These are phyloP conservation scores for Mizuhopecten yessoensis DNA, from an alignment of 1,140 invertebrate species.

Conservation along the genomic window DNA sequence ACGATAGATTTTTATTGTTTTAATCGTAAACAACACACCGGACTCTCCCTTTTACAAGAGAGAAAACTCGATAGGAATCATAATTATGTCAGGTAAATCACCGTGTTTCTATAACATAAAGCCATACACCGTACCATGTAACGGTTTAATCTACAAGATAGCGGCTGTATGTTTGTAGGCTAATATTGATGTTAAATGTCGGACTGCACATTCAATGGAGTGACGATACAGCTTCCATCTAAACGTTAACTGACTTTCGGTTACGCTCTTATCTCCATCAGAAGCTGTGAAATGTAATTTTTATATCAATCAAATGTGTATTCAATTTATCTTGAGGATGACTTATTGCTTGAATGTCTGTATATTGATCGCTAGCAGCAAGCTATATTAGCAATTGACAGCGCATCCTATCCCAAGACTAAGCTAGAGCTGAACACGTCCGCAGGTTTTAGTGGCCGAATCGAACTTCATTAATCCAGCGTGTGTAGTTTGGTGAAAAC, in stretches of 20 bases:
- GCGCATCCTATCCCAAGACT: neutral
- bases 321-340: neutral
- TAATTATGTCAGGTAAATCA: neutral
- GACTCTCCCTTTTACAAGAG: neutral
- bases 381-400: neutral
- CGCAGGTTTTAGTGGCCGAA: neutral
- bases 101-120: neutral
- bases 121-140: neutral
- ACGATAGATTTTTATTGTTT: neutral
- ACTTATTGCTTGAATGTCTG: neutral
- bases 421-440: neutral
- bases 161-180: neutral
- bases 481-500: neutral
- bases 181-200: neutral
- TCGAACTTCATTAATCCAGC: neutral
- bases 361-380: neutral
- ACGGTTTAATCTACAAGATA: neutral
- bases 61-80: neutral
- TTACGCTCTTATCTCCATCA: neutral
- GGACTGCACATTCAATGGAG: too few relatives aligned
- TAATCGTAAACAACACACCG: neutral
- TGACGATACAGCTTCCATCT: neutral
- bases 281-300: conserved; percentile 25
- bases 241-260: neutral
- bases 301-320: conserved; percentile 39